Evolutionary conservation across 2,797 vertebrate species (phyloP), one percentile per base, ranked within the genome.

Genomic region (Florisuga fusca): DNA sequence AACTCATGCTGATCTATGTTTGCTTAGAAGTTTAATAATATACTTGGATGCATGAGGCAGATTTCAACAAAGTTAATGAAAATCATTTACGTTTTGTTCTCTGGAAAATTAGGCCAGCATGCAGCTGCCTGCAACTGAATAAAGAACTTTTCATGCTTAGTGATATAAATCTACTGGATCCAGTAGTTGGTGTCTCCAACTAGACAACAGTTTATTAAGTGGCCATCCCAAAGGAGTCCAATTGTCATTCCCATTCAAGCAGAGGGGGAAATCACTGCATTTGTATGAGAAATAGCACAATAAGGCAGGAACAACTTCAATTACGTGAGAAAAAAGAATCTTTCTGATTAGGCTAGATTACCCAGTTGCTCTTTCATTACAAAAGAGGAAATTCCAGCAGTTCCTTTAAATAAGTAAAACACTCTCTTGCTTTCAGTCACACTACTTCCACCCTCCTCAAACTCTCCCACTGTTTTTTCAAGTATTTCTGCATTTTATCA

Each of bases 221-320:
- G 34, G 57, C 25, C 61, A 81, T 85, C 89, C 84, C 20, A 0
- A 76, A 93, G 84, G 88, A 89, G 69, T 71, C 46, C 38, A 61
- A 33, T 79, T 88, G 87, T 92, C 84, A 91, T 84, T 92, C 66
- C 57, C 71, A 31, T n/a, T 19, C 41, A 93, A 73, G 76, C 3
- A 1, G 66, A 92, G 26, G 45, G 34, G 55, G 59, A 91, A 94
- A 92, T 81, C 46, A 69, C 89, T 95, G 87, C 55, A 92, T 94
- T 93, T 96, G 63, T 88, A 87, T 88, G 91, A 95, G 92, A 93
- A 96, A 94, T 76, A 78, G 76, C 64, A 90, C 69, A 92, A 75
- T 92, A 94, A 84, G 34, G 33, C 48, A 75, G 55, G 45, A 97
- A 75, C 45, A 57, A 45, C 55, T 94, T 94, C 89, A 91, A 67